These are phyloP conservation scores for Pyrocoelia pectoralis DNA, from an alignment of 2,888 invertebrate species.

Conservation along the genomic window DNA sequence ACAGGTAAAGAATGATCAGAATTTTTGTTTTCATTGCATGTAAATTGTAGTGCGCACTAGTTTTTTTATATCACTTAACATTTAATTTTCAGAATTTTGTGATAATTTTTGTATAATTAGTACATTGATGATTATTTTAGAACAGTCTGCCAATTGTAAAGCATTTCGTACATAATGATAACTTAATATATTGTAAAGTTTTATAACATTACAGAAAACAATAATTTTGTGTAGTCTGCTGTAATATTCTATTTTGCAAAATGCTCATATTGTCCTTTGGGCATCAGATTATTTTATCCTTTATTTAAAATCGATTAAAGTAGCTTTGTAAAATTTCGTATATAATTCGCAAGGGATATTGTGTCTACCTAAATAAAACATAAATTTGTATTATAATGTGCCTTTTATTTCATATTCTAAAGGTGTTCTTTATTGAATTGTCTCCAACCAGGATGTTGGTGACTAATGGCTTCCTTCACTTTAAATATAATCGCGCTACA, in stretches of 20 bases:
- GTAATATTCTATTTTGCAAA: slow-evolving; percentile 55
- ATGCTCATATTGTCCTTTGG: slow-evolving; percentile 55
- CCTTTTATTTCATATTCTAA: slow-evolving; percentile 39
- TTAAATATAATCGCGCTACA: not conserved
- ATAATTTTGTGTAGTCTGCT: slow-evolving; percentile 45
- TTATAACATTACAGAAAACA: slow-evolving; percentile 30
- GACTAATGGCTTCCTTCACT: slow-evolving; percentile 11
- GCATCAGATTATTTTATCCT: slow-evolving; percentile 46
- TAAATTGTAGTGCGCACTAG: slow-evolving; percentile 48
- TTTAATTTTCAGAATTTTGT: slow-evolving; percentile 43
- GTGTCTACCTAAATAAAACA: slow-evolving; percentile 71
- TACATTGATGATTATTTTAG: slow-evolving; percentile 30
- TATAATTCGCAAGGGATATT: slow-evolving; percentile 72
- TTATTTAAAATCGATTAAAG: slow-evolving; percentile 56
- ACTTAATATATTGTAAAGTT: slow-evolving; percentile 33
- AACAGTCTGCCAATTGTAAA: slow-evolving; percentile 51
- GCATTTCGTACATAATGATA: slow-evolving; percentile 34
- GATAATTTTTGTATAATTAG: slow-evolving; percentile 44
- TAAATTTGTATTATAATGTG: slow-evolving; percentile 72
- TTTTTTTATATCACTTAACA: slow-evolving; percentile 43
- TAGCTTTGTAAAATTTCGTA: slow-evolving; percentile 77
- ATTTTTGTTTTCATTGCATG: slow-evolving; percentile 39
- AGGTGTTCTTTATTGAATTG: slow-evolving; percentile 15
- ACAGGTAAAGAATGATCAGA: slow-evolving; percentile 4
- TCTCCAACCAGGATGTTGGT: slow-evolving; percentile 24